A percentile compares a stretch with the other conserved stretches of the same genome.
Evolutionary conservation across 2,113 vertebrate genomes (phyloP).

Genomic region (Phocoena phocoena): DNA sequence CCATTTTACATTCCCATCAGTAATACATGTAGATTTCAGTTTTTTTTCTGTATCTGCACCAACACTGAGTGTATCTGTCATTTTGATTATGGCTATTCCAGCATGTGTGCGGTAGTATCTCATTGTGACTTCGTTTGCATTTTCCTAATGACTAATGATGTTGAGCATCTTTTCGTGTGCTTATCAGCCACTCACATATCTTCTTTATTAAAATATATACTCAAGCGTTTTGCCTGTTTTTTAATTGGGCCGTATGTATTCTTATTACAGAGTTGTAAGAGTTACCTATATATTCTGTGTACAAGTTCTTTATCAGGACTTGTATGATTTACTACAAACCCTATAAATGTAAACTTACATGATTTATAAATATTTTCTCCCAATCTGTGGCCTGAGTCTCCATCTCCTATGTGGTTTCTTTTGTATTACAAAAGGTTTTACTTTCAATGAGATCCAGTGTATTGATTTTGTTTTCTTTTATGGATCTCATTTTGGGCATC

Average conservation of each 20-base stretch:
- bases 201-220: background rate
- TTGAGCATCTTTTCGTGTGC: background rate
- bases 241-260: background rate
- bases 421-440: background rate
- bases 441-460: background rate
- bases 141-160: background rate
- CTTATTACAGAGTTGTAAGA: background rate
- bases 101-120: background rate
- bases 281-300: background rate
- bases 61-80: background rate
- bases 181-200: background rate
- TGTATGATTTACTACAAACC: background rate
- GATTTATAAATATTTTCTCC: background rate
- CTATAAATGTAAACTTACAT: background rate
- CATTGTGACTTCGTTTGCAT: background rate
- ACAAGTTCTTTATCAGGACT: background rate
- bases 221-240: background rate
- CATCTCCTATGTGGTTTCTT: background rate
- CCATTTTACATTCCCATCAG: background rate
- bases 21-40: background rate
- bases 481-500: background rate
- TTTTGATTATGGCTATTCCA: background rate
- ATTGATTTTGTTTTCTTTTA: background rate
- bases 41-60: background rate
- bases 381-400: background rate